These are phyloP conservation scores for Cryptophagus acutangulus DNA, from an alignment of 2,888 invertebrate genomes.

Conservation along the genomic window DNA sequence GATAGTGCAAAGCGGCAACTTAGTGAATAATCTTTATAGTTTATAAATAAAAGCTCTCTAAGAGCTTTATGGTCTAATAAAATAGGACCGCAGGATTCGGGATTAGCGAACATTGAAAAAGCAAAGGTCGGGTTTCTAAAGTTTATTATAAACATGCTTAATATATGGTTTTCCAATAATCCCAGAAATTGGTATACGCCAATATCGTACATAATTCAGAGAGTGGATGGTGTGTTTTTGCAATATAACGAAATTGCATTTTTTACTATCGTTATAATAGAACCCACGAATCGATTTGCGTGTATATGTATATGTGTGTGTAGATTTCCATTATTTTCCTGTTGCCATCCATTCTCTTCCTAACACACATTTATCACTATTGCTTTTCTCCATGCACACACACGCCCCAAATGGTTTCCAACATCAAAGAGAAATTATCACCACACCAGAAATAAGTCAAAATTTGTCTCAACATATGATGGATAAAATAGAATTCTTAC, in stretches of 20 bases:
- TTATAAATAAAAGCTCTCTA: slow-evolving; percentile 1
- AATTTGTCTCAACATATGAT: too few relatives aligned
- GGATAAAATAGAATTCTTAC: too few relatives aligned
- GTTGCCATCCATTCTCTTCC: slow-evolving; percentile 1
- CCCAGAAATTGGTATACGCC: neutral
- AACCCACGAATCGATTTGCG: slow-evolving; percentile 1
- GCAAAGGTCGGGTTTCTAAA: too few relatives aligned
- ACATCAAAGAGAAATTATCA: too few relatives aligned
- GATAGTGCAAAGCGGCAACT: neutral
- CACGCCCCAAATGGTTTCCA: too few relatives aligned
- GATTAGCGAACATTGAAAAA: too few relatives aligned
- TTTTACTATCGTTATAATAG: slow-evolving; percentile 1
- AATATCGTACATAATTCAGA: slow-evolving; percentile 1
- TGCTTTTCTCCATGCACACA: neutral
- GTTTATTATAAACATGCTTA: too few relatives aligned
- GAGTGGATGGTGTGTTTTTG: slow-evolving; percentile 1
- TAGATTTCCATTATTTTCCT: neutral
- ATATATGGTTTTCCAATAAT: too few relatives aligned
- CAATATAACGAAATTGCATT: slow-evolving; percentile 1
- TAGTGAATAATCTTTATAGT: neutral
- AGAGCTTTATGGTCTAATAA: too few relatives aligned
- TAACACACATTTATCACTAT: slow-evolving; percentile 1
- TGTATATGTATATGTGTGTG: too few relatives aligned
- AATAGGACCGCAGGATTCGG: too few relatives aligned
- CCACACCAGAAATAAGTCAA: too few relatives aligned